Percentiles rank a stretch among this genome's conserved stretches.
Conservation (phyloP, 1,140 invertebrate genomes). For the Drosophila truncata region DNA sequence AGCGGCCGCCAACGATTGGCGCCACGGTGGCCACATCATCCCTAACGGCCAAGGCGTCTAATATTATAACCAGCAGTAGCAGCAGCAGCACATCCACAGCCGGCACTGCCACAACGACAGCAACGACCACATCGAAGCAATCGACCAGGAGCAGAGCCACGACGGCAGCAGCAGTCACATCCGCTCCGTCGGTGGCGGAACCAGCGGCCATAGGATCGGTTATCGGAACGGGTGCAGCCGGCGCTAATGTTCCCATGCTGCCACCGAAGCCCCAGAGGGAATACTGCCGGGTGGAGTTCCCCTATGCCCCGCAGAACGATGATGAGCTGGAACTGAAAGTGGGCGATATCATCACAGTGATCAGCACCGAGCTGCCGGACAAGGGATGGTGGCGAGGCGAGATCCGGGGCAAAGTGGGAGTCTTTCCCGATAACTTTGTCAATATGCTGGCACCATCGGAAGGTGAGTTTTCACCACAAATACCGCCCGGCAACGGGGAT, state of each 20-base stretch:
- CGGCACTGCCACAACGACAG: conserved; percentile 24
- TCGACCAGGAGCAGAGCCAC: conserved; percentile 61
- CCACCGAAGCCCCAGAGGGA: conserved; percentile 90
- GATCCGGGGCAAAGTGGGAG: conserved; percentile 93
- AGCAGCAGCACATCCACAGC: conserved; percentile 15
- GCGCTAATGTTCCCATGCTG: conserved; percentile 84
- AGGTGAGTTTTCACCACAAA: conserved; percentile 77
- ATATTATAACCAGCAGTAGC: conserved; percentile 31
- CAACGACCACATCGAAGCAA: conserved; percentile 53
- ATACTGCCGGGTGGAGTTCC: conserved; percentile 94
- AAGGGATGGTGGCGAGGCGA: conserved; percentile 99
- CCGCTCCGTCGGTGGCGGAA: conserved; percentile 28
- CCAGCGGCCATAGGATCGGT: conserved; percentile 27
- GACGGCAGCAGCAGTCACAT: conserved; percentile 1
- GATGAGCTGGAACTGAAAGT: conserved; percentile 96
- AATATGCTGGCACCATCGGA: conserved; percentile 87
- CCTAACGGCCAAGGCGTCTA: conserved; percentile 52
- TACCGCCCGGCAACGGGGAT: not conserved
- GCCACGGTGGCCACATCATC: conserved; percentile 62
- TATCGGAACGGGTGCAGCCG: conserved; percentile 1
- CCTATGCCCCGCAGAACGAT: conserved; percentile 96
- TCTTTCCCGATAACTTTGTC: conserved; percentile 99
- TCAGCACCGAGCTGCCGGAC: conserved; percentile 95
- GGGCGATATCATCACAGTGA: conserved; percentile 95
- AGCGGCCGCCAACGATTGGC: conserved; percentile 78